Percentiles rank a stretch among this genome's conserved stretches.
These are phyloP conservation scores for Fistularia tabacaria DNA, from an alignment of 2,797 vertebrate genomes.

Conservation along the genomic window DNA sequence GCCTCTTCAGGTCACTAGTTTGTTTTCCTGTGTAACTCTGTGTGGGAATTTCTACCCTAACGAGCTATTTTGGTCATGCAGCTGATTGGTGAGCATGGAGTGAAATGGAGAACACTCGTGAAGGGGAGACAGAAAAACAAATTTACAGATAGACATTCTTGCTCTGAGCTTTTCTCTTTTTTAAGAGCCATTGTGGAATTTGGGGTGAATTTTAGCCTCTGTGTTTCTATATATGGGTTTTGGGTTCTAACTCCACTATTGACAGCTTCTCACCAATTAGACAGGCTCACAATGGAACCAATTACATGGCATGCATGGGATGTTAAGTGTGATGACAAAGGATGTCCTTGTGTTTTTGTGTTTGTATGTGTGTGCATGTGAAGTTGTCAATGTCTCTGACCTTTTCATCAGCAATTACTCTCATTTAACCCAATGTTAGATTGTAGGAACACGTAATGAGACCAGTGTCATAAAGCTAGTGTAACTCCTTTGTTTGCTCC, in stretches of 20 bases:
- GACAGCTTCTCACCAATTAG: conserved; percentile 68
- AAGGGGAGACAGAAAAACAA: conserved; percentile 37
- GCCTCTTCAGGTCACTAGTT: no score
- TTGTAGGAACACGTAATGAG: no score
- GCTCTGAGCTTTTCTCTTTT: conserved; percentile 10
- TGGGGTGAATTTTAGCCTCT: conserved; percentile 14
- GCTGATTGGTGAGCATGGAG: conserved; percentile 27
- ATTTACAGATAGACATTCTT: conserved; percentile 43
- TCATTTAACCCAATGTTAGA: conserved; percentile 19
- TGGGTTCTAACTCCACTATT: conserved; percentile 42
- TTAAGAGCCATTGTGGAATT: conserved; percentile 5
- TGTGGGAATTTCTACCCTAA: conserved; percentile 24
- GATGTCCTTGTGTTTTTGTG: conserved; percentile 7
- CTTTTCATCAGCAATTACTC: conserved; percentile 47
- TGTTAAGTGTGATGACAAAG: conserved; percentile 48
- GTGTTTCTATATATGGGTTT: conserved; percentile 22
- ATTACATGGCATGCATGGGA: conserved; percentile 52
- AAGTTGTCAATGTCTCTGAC: conserved; percentile 41
- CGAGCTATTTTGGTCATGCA: conserved; percentile 48
- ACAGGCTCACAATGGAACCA: conserved; percentile 54
- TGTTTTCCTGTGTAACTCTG: conserved; percentile 41
- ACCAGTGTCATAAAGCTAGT: no score
- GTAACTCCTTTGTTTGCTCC: no score
- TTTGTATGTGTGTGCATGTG: conserved; percentile 4
- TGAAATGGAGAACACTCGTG: conserved; percentile 35